Conservation (phyloP, 2,888 invertebrate genomes). For the Apotomis capreana region DNA sequence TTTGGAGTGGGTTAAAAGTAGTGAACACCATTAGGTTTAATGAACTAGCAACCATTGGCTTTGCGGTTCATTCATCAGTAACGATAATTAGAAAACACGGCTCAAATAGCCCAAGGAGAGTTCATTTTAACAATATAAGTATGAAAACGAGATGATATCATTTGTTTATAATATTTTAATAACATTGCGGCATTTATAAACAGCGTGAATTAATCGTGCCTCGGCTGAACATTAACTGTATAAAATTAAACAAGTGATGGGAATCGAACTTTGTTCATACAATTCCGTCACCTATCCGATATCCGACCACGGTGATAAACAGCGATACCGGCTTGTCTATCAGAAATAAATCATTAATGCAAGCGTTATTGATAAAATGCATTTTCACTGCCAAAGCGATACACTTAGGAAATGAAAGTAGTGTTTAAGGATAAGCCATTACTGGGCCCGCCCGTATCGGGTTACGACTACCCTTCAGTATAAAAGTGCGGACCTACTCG, state of each 20-base stretch:
- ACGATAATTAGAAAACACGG: slow-evolving; percentile 39
- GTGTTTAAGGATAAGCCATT: slow-evolving; percentile 57
- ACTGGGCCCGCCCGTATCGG: slow-evolving; percentile 69
- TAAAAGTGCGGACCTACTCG: slow-evolving; percentile 72
- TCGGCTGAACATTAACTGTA: slow-evolving; percentile 47
- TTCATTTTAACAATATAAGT: slow-evolving; percentile 4
- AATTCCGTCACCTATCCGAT: slow-evolving; percentile 8
- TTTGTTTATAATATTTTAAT: slow-evolving; percentile 52
- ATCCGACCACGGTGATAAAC: slow-evolving; percentile 21
- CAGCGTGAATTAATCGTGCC: slow-evolving; percentile 59
- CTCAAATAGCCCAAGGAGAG: slow-evolving; percentile 4
- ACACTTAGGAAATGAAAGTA: slow-evolving; percentile 79
- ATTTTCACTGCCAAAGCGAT: slow-evolving; percentile 62
- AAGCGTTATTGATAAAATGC: slow-evolving; percentile 54
- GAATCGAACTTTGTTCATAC: slow-evolving; percentile 38
- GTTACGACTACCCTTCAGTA: slow-evolving; percentile 75
- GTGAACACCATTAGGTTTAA: slow-evolving; percentile 12
- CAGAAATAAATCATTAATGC: slow-evolving; percentile 37
- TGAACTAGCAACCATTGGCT: slow-evolving; percentile 13
- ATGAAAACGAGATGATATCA: slow-evolving; percentile 47
- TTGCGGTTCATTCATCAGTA: slow-evolving; percentile 39
- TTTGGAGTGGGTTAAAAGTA: not conserved
- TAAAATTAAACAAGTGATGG: slow-evolving; percentile 38
- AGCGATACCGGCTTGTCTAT: slow-evolving; percentile 29
- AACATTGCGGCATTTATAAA: slow-evolving; percentile 57